Conservation (phyloP, 2,888 invertebrate species). For the Cataglyphis cursor region DNA sequence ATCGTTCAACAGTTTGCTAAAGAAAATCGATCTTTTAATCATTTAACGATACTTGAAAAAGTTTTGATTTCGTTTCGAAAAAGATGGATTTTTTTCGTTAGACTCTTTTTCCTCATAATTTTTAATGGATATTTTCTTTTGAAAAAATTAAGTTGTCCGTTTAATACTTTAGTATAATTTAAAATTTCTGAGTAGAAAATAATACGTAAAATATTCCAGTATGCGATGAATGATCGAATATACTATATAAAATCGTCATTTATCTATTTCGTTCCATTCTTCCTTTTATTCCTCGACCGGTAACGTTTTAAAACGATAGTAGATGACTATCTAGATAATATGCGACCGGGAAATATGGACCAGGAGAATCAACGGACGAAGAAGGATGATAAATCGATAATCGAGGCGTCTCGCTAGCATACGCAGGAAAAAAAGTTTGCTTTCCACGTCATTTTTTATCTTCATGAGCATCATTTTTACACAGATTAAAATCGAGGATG, state of each 20-base stretch:
- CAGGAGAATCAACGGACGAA: constrained; percentile 7
- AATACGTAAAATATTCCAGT: not conserved
- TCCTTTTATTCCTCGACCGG: not conserved
- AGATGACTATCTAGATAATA: constrained; percentile 44
- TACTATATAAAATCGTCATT: constrained; percentile 6
- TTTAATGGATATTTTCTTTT: not conserved
- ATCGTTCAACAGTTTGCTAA: constrained; percentile 12
- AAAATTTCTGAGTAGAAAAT: not conserved
- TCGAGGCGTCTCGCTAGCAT: constrained; percentile 19
- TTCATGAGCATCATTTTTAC: constrained; percentile 9
- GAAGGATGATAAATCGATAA: constrained; percentile 61
- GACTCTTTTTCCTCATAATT: not conserved
- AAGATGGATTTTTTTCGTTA: not conserved
- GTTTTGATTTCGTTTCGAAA: not conserved
- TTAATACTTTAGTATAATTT: not conserved
- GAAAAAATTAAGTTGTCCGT: not conserved
- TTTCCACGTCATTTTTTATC: constrained; percentile 44
- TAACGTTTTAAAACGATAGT: constrained; percentile 34
- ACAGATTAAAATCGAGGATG: constrained; percentile 27
- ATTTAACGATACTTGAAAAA: not conserved
- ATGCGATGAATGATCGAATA: not conserved
- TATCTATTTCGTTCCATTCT: constrained; percentile 3
- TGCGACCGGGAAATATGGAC: constrained; percentile 32
- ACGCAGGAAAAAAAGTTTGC: constrained; percentile 43
- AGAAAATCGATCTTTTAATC: not conserved